These are phyloP conservation scores for Pogonomyrmex californicus DNA, from an alignment of 1,140 invertebrate species.

Conservation along the genomic window DNA sequence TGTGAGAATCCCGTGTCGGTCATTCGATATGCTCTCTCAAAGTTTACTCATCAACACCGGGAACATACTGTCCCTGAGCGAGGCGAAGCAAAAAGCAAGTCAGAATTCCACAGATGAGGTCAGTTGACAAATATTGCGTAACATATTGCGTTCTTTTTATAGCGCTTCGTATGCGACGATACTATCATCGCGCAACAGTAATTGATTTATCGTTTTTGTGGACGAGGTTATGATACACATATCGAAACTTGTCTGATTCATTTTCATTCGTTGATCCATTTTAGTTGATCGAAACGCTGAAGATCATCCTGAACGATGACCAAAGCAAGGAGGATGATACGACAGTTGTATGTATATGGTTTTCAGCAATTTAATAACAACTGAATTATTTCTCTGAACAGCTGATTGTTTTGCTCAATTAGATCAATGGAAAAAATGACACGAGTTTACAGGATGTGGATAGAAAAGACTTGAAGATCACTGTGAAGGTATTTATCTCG, in stretches of 20 bases:
- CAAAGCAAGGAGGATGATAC: conserved; percentile 76
- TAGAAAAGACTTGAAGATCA: conserved; percentile 88
- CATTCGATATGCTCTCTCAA: conserved; percentile 69
- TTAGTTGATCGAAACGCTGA: conserved; percentile 92
- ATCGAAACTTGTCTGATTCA: neutral
- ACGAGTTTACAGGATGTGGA: conserved; percentile 81
- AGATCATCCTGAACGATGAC: conserved; percentile 89
- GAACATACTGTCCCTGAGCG: conserved; percentile 94
- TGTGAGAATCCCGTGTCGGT: neutral
- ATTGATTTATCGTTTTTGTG: conserved; percentile 23
- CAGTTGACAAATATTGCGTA: conserved; percentile 68
- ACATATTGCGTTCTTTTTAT: neutral
- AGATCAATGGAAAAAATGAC: conserved; percentile 78
- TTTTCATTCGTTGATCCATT: conserved; percentile 77
- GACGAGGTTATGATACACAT: conserved; percentile 67
- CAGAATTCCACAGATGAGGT: conserved; percentile 95
- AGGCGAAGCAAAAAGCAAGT: conserved; percentile 93
- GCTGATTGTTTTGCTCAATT: conserved; percentile 40
- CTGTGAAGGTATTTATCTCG: conserved; percentile 88
- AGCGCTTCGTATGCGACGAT: neutral
- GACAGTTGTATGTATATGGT: conserved; percentile 76
- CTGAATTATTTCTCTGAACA: conserved; percentile 32
- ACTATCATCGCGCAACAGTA: neutral
- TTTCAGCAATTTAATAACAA: neutral
- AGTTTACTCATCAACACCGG: conserved; percentile 91